Evolutionary conservation across 2,888 invertebrate species (phyloP).

Genomic region (Loripinus fragilis): DNA sequence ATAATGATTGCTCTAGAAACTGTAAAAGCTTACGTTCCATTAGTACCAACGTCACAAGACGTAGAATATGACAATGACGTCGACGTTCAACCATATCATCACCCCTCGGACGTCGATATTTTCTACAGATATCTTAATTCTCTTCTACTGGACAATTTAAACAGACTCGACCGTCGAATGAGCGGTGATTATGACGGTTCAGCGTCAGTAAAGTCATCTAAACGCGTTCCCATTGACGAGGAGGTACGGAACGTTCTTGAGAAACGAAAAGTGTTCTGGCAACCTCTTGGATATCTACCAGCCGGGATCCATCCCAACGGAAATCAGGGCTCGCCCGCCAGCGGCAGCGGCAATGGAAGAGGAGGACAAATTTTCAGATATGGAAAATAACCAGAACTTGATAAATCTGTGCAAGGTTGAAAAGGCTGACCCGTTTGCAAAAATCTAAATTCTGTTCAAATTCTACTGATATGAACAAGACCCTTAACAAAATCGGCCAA

Average conservation of each 20-base stretch:
- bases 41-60: slow-evolving; percentile 1
- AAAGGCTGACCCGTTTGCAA: no score
- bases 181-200: not conserved
- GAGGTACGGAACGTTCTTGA: not conserved
- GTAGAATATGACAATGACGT: slow-evolving; percentile 1
- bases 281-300: slow-evolving; percentile 55
- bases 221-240: not conserved
- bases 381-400: slow-evolving; percentile 24
- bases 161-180: not conserved
- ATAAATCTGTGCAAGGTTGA: no score
- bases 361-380: slow-evolving; percentile 33
- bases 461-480: no score
- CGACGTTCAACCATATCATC: slow-evolving; percentile 8
- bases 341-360: not conserved
- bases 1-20: not conserved
- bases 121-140: slow-evolving; percentile 9
- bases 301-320: slow-evolving; percentile 29
- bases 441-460: no score
- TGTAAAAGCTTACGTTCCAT: not conserved
- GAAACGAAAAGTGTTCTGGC: slow-evolving; percentile 58
- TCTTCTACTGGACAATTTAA: slow-evolving; percentile 1
- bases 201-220: not conserved
- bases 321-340: not conserved
- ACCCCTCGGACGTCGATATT: not conserved
- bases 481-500: no score